Evolutionary conservation across 2,888 invertebrate species (phyloP), one percentile per base, ranked within the genome.

Genomic region (Phania funesta): DNA sequence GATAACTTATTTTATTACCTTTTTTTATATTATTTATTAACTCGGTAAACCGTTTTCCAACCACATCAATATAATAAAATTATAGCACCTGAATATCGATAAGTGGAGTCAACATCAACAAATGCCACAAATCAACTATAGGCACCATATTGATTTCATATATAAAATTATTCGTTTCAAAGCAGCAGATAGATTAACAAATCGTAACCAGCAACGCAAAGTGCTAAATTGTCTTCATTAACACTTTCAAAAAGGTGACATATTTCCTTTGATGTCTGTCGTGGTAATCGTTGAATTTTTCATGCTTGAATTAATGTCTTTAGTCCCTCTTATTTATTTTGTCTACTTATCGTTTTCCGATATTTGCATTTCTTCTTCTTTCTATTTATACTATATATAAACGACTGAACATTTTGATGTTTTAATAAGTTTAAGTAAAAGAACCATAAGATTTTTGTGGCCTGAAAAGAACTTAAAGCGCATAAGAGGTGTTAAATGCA

Each of bases 241-340:
- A 71, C 80, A 80, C 70, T 11, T 62, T 58, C 38, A 13, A 62
- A 50, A 44, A 44, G 80, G 41, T 80, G 80, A 65, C 76, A 76
- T 76, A 60, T 80, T 71, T 70, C 50, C 58, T 75, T 75, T 56
- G 24, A 54, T 70, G 16, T 64, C 38, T 48, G 22, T 41, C 64
- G 44, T 48, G 56, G 70, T 70, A 70, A 71, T 71, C 56, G 64
- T 56, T 48, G 18, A 70, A 70, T 77, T 56, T 78, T 56, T 32
- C 32, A 71, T 71, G 78, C 64, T 65, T 64, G 71, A 78, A 41
- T 78, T 71, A 76, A 68, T 76, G 9, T 35, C 52, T 68, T 76
- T 26, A 35, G 22, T 16, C 9, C 44, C 29, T 41, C 22, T 38
- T 50, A 50, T 20, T 41, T 62, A 29, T 38, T 16, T 50, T 24